Evolutionary conservation across 2,797 vertebrate species (phyloP).

Genomic region (Lagodon rhomboides): DNA sequence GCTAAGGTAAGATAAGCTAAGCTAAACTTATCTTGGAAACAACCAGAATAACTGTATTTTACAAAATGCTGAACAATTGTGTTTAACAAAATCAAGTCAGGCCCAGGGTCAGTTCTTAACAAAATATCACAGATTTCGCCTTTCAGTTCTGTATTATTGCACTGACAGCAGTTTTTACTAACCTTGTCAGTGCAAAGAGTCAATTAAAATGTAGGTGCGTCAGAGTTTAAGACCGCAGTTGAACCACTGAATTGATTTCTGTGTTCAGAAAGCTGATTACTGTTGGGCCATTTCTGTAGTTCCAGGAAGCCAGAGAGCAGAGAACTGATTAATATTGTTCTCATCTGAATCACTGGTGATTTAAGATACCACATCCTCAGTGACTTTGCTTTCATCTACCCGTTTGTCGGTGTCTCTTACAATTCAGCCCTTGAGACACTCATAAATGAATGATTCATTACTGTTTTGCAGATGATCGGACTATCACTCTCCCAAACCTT

Average conservation of each 20-base stretch:
- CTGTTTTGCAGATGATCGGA: conserved; percentile 89
- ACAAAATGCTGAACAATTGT: not conserved
- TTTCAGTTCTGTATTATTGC: not conserved
- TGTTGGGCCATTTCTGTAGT: not conserved
- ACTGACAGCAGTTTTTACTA: not conserved
- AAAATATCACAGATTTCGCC: not conserved
- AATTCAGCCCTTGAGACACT: not conserved
- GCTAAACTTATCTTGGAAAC: not conserved
- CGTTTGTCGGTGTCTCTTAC: not conserved
- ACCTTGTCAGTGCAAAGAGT: not conserved
- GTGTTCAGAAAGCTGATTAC: conserved; percentile 1
- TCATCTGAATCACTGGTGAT: not conserved
- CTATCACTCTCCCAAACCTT: conserved; percentile 90
- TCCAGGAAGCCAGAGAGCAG: conserved; percentile 15
- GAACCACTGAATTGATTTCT: conserved; percentile 8
- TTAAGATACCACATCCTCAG: conserved; percentile 8
- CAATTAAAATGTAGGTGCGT: not conserved
- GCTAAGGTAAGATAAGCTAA: not conserved
- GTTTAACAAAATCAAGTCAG: not conserved
- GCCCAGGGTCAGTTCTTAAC: not conserved
- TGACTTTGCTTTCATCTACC: not conserved
- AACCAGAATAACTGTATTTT: not conserved
- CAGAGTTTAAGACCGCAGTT: not conserved
- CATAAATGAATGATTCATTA: not conserved
- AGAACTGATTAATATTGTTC: conserved; percentile 16